Evolutionary conservation across 2,113 vertebrate genomes (phyloP).

Genomic region (Rana temporaria): DNA sequence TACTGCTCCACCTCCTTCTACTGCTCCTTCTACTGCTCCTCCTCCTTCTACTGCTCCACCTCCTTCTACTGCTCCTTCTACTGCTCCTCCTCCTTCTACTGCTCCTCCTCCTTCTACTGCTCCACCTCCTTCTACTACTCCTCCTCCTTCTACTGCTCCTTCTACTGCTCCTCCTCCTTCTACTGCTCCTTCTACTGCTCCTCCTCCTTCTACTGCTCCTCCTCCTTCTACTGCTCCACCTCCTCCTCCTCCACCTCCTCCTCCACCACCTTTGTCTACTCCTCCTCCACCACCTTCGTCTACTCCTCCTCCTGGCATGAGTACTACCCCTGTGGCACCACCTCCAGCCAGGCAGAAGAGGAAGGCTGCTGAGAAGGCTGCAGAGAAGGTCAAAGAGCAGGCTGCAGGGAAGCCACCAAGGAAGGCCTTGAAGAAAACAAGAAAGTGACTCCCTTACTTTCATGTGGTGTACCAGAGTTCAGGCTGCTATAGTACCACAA

Average conservation of each 20-base stretch:
- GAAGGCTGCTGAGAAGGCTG: no score
- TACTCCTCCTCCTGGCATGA: no score
- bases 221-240: not conserved
- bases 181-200: not conserved
- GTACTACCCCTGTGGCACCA: no score
- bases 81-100: not conserved
- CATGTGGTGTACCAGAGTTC: no score
- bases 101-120: not conserved
- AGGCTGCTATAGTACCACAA: no score
- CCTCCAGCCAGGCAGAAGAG: no score
- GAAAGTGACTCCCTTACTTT: no score
- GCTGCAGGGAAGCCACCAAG: no score
- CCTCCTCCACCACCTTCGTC: not conserved
- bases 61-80: not conserved
- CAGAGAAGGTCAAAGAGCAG: no score
- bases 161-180: not conserved
- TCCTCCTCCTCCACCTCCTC: not conserved
- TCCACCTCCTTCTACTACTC: not conserved
- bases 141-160: not conserved
- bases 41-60: not conserved
- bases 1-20: accelerated
- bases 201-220: not conserved
- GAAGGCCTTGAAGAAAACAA: no score
- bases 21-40: not conserved
- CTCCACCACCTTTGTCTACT: not conserved